These are phyloP conservation scores for Epinotia nisella DNA, from an alignment of 2,888 invertebrate species.

Conservation along the genomic window DNA sequence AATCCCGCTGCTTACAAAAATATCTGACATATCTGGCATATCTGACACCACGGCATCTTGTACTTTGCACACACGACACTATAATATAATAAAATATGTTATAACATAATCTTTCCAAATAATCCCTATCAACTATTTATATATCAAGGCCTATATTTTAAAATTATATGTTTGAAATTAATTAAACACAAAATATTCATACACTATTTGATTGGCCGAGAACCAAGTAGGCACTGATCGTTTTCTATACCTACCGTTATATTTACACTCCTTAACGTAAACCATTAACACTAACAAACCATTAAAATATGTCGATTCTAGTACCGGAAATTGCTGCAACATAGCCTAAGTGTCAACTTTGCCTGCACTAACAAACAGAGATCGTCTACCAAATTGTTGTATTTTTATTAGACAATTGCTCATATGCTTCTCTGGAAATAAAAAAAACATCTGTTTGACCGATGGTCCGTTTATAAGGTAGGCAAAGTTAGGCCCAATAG, in stretches of 20 bases:
- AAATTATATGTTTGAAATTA: slow-evolving; percentile 39
- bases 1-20: slow-evolving; percentile 23
- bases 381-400: too few relatives aligned
- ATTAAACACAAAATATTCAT: slow-evolving; percentile 41
- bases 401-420: too few relatives aligned
- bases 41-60: slow-evolving; percentile 25
- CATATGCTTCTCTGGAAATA: too few relatives aligned
- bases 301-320: slow-evolving; percentile 27
- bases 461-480: too few relatives aligned
- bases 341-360: neutral
- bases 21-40: slow-evolving; percentile 31
- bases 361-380: too few relatives aligned
- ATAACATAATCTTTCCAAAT: slow-evolving; percentile 45
- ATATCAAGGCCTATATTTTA: slow-evolving; percentile 40
- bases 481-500: neutral
- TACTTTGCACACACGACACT: slow-evolving; percentile 39
- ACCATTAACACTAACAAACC: slow-evolving; percentile 38
- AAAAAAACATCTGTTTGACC: too few relatives aligned
- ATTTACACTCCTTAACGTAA: slow-evolving; percentile 40
- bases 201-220: slow-evolving; percentile 33
- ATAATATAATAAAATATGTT: slow-evolving; percentile 44
- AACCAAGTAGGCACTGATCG: slow-evolving; percentile 42
- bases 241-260: slow-evolving; percentile 37
- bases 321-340: neutral
- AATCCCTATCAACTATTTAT: slow-evolving; percentile 40